These are phyloP conservation scores for Reticulitermes speratus DNA, from an alignment of 1,140 invertebrate species.

Conservation along the genomic window DNA sequence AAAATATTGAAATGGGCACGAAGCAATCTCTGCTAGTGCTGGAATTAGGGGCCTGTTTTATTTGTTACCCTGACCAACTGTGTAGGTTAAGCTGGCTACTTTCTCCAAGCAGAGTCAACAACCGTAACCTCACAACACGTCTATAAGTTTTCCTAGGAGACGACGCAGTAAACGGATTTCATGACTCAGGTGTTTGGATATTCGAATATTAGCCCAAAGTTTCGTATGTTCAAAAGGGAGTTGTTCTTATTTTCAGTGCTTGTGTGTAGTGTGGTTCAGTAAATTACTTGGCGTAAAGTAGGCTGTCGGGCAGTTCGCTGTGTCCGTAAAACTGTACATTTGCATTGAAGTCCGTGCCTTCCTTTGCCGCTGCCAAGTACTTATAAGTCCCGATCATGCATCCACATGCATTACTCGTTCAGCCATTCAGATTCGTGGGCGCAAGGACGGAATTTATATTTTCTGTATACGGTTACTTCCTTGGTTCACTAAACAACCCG, in stretches of 20 bases:
- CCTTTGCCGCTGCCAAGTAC: no score
- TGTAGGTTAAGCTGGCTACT: not conserved
- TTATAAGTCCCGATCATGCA: no score
- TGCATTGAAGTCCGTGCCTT: no score
- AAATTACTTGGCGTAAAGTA: not conserved
- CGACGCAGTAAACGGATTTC: not conserved
- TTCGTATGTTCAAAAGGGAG: not conserved
- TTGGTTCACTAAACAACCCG: no score
- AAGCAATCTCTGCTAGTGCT: not conserved
- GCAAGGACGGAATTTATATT: no score
- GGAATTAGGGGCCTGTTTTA: slow-evolving; percentile 1
- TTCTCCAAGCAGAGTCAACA: not conserved
- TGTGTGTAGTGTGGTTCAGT: not conserved
- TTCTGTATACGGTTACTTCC: no score
- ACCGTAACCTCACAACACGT: not conserved
- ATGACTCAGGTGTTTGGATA: not conserved
- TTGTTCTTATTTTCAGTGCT: not conserved
- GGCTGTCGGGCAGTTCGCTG: no score
- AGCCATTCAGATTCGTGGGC: no score
- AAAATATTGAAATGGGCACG: not conserved
- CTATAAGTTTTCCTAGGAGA: not conserved
- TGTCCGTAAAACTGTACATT: no score
- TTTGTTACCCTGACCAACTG: not conserved
- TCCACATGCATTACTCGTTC: no score
- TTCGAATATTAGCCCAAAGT: not conserved